phyloP scores from a whole-genome alignment of 2,888 invertebrate species.

The Chydorus sphaericus region DNA sequence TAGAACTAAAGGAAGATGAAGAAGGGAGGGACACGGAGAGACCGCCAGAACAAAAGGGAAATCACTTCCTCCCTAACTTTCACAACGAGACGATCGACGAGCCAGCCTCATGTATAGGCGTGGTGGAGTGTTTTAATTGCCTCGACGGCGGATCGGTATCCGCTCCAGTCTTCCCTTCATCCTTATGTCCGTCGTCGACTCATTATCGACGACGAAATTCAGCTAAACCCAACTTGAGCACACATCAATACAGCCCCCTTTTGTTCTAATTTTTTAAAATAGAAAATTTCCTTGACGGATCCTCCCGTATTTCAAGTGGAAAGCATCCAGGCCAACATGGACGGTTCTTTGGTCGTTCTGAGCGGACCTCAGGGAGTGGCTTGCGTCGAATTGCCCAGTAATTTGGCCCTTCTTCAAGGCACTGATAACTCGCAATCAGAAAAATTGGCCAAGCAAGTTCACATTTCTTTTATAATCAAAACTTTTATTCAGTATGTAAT shows the following conservation, averaged over 20 bases:
- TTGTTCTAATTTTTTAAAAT: background rate
- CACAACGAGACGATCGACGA: background rate
- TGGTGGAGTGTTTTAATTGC: background rate
- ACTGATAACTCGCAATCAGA: background rate
- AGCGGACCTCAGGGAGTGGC: slow-evolving; percentile 54
- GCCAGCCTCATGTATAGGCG: background rate
- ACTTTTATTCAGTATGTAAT: background rate
- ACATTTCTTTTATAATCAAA: background rate
- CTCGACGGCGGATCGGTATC: background rate
- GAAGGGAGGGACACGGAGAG: background rate
- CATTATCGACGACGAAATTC: slow-evolving; percentile 2
- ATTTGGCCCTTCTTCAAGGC: slow-evolving; percentile 32
- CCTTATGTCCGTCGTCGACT: background rate
- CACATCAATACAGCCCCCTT: background rate
- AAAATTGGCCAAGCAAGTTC: background rate
- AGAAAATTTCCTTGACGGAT: background rate
- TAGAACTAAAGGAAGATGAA: no score
- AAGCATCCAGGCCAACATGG: background rate
- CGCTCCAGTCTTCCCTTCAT: background rate
- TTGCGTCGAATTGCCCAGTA: slow-evolving; percentile 51
- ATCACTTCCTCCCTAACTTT: background rate
- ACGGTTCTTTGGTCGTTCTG: slow-evolving; percentile 42
- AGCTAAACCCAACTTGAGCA: background rate
- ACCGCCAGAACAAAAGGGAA: background rate
- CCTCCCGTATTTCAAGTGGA: background rate